Percentiles rank a stretch among this genome's conserved stretches.
These are phyloP conservation scores for Pica pica DNA, from an alignment of 2,113 vertebrate species.

Conservation along the genomic window DNA sequence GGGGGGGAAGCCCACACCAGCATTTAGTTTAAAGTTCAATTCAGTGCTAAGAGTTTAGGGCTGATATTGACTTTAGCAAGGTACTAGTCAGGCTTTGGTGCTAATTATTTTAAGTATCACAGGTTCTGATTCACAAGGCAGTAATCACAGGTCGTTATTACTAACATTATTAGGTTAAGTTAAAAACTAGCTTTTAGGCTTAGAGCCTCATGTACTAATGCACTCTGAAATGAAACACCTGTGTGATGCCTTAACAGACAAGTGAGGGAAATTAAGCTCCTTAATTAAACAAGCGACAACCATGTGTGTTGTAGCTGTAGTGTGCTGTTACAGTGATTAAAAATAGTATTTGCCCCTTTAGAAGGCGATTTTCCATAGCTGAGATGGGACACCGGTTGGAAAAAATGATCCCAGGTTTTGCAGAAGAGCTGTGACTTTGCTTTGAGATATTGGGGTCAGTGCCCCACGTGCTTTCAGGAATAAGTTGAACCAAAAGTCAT, in stretches of 20 bases:
- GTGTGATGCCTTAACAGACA: conserved; percentile 45
- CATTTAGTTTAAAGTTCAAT: not conserved
- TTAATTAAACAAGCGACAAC: conserved; percentile 64
- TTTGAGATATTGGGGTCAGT: not conserved
- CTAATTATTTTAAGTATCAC: conserved; percentile 74
- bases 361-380: not conserved
- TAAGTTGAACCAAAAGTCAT: not conserved
- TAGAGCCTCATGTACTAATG: conserved; percentile 57
- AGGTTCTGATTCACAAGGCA: conserved; percentile 72
- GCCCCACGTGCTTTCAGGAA: rapidly evolving
- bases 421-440: not conserved
- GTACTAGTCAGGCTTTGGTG: conserved; percentile 67
- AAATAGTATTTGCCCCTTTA: not conserved
- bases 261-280: conserved; percentile 59
- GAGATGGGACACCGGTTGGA: not conserved
- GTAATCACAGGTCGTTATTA: conserved; percentile 69
- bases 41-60: conserved; percentile 58
- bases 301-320: not conserved
- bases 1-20: not conserved
- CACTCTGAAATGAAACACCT: conserved; percentile 69
- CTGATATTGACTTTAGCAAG: conserved; percentile 68
- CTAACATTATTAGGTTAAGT: conserved; percentile 68
- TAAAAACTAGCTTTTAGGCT: conserved; percentile 73
- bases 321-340: conserved; percentile 11
- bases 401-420: not conserved